Base-by-base conservation (phyloP, 2,888 invertebrate species). In the Trissolcus japonicus region DNA sequence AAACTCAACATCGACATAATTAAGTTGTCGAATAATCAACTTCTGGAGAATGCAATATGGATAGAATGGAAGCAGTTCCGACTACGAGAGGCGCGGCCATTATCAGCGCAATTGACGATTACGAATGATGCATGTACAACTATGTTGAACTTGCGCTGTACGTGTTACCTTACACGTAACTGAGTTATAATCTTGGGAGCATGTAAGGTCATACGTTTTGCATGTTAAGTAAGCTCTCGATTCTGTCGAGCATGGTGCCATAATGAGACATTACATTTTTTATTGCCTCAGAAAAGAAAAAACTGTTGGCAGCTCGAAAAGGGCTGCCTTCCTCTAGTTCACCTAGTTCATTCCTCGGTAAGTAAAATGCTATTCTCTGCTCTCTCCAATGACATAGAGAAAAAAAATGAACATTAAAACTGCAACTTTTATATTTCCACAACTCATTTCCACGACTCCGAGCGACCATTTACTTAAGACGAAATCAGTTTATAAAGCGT, bases 91-190 rank as follows among this genome's bases (percentile, higher is more conserved):
- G 7, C 21, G 61, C 54, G 53, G 60, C 73, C 54, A 73, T 78
- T 69, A 78, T 74, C 69, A 25, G 66, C 17, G 17, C 68, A 65
- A 73, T 66, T 60, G 68, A 66, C 63, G 61, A 78, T 68, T 73
- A 78, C 69, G 74, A 78, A 78, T 73, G 72, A 68, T 48, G 72
- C 72, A 68, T 78, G 69, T 66, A 66, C 60, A 63, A 74, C 74
- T 68, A 73, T 62, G 67, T 68, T 72, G 55, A 63, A 69, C 69
- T 73, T 69, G 68, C 69, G 55, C 54, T 43, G 73, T 69, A 73
- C 67, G 69, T 73, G 73, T 72, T 72, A 77, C 72, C 67, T 67
- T 77, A 72, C 67, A 63, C 59, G 76, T 77, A 77, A 77, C 76
- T 67, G 54, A 78, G 78, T 78, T 78, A 78, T 74, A 74, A 78